phyloP scores from a whole-genome alignment of 2,113 vertebrate species.

The Tachuris rubrigastra region DNA sequence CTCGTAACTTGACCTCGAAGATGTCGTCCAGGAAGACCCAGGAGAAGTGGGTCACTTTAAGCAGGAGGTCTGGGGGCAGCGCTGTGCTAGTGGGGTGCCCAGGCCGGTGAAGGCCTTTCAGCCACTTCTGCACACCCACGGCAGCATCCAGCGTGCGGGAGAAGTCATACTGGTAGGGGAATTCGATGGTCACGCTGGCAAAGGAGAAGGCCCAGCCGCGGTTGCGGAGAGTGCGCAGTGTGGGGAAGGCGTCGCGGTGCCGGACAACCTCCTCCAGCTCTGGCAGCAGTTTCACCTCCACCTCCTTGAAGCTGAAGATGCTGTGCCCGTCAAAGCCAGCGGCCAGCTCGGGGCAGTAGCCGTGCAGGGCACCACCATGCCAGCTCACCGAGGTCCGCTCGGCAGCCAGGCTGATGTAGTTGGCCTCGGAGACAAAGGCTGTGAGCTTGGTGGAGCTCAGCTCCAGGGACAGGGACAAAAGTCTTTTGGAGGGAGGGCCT shows the following conservation, averaged over 20 bases:
- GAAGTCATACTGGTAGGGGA: conserved; percentile 95
- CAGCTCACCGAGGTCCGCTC: conserved; percentile 79
- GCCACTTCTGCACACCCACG: conserved; percentile 92
- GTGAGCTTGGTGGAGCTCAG: conserved; percentile 80
- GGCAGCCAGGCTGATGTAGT: conserved; percentile 81
- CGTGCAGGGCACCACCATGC: conserved; percentile 70
- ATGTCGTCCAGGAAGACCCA: conserved; percentile 94
- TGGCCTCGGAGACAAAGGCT: conserved; percentile 83
- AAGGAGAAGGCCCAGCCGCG: conserved; percentile 85
- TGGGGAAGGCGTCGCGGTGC: conserved; percentile 83
- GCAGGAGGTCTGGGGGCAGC: conserved; percentile 86
- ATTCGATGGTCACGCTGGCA: conserved; percentile 83
- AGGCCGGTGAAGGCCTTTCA: conserved; percentile 84
- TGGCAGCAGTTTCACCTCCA: conserved; percentile 80
- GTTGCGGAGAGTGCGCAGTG: conserved; percentile 82
- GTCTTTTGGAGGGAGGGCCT: conserved; percentile 29
- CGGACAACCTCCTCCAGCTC: conserved; percentile 84
- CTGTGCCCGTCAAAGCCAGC: conserved; percentile 90
- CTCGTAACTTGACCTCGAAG: conserved; percentile 94
- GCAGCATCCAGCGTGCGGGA: conserved; percentile 90
- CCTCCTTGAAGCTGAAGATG: conserved; percentile 85
- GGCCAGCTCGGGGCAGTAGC: conserved; percentile 80
- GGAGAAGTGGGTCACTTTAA: conserved; percentile 89
- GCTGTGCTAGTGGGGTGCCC: neutral
- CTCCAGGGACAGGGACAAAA: conserved; percentile 79